phyloP scores from a whole-genome alignment of 2,113 vertebrate genomes.

The Natator depressus region DNA sequence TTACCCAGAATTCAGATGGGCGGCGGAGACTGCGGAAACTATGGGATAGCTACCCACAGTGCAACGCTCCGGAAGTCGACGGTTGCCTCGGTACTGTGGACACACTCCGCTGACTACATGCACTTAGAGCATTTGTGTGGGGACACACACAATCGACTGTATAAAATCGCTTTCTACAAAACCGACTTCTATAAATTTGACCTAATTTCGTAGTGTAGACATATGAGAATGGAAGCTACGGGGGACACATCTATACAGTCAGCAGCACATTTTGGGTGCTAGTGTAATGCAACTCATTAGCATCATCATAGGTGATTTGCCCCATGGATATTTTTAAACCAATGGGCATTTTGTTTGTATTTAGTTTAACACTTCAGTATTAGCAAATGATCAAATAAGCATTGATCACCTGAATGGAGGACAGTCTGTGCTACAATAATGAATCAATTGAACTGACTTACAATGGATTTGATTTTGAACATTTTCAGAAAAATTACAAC shows the following conservation, averaged over 20 bases:
- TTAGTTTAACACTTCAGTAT: background rate
- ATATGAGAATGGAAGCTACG: background rate
- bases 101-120: no score
- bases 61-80: no score
- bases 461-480: slow-evolving; percentile 7
- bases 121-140: no score
- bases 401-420: background rate
- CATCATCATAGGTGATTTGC: background rate
- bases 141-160: no score
- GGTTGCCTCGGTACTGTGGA: no score
- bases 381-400: background rate
- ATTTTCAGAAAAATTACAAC: slow-evolving; percentile 33
- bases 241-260: background rate
- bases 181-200: no score
- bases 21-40: no score
- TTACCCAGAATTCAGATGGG: no score
- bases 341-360: background rate
- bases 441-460: background rate
- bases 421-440: background rate
- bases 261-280: background rate
- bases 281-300: background rate
- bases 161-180: no score
- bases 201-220: no score
- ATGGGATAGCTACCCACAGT: no score
- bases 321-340: background rate